Percentiles rank a stretch among this genome's conserved stretches.
Evolutionary conservation across 2,888 invertebrate genomes (phyloP).

Genomic region (Phaedon cochleariae): DNA sequence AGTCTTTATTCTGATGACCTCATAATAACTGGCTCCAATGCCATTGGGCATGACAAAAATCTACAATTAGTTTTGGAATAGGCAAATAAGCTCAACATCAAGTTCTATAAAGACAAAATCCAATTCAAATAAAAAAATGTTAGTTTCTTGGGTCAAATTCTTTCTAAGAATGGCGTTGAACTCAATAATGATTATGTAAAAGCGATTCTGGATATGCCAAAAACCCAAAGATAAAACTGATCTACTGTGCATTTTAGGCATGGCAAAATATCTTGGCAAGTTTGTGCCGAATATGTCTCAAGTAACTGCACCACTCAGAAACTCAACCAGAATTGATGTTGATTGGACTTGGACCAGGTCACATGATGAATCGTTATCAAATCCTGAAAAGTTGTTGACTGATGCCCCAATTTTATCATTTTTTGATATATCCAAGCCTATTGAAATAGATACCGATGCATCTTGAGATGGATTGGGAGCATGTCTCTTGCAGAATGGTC

Average conservation of each 20-base stretch:
- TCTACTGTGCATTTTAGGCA: conserved; percentile 40
- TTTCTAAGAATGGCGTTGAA: conserved; percentile 33
- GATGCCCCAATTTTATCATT: conserved; percentile 41
- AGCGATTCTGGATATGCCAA: conserved; percentile 39
- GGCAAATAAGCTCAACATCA: conserved; percentile 36
- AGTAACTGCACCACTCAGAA: conserved; percentile 40
- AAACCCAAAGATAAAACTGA: conserved; percentile 35
- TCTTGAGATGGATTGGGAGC: conserved; percentile 49
- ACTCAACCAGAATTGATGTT: conserved; percentile 36
- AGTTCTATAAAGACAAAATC: conserved; percentile 35
- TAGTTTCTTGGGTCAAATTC: conserved; percentile 36
- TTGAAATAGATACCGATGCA: conserved; percentile 51
- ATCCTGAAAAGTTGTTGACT: conserved; percentile 40
- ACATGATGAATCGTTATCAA: conserved; percentile 31
- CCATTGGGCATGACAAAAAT: conserved; percentile 20
- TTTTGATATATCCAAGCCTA: conserved; percentile 43
- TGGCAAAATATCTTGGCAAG: conserved; percentile 40
- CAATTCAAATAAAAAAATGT: conserved; percentile 32
- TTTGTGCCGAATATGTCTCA: conserved; percentile 43
- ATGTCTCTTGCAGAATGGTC: conserved; percentile 50
- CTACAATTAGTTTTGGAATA: conserved; percentile 32
- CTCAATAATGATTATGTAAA: conserved; percentile 32
- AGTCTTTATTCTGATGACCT: too few species aligned
- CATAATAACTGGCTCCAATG: too few species aligned
- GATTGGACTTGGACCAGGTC: conserved; percentile 30